phyloP scores from a whole-genome alignment of 2,797 vertebrate genomes.

The Typhlichthys eigenmanni region DNA sequence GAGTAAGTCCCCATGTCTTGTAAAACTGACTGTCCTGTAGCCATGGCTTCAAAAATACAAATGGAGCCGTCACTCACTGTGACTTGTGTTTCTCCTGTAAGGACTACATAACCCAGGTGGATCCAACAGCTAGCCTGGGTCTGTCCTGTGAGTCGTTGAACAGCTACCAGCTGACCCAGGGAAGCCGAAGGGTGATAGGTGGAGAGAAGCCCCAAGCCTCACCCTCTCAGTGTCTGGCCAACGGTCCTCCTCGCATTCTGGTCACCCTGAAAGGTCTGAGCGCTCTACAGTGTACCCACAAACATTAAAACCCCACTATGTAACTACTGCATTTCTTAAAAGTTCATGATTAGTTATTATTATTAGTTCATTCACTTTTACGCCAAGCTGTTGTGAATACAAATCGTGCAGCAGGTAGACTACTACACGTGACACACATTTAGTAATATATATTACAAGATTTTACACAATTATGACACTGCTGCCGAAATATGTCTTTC shows the following conservation, averaged over 20 bases:
- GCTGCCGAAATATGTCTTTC: too few relatives aligned
- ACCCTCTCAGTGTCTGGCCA: slow-evolving; percentile 78
- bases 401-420: too few relatives aligned
- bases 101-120: slow-evolving; percentile 92
- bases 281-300: neutral
- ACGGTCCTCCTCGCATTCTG: slow-evolving; percentile 71
- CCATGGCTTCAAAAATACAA: neutral
- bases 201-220: slow-evolving; percentile 80
- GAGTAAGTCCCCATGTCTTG: slow-evolving; percentile 71
- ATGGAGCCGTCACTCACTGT: neutral
- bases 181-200: slow-evolving; percentile 82
- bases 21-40: too few relatives aligned
- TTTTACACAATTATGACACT: too few relatives aligned
- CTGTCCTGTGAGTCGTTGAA: slow-evolving; percentile 89
- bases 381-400: too few relatives aligned
- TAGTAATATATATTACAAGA: too few relatives aligned
- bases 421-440: too few relatives aligned
- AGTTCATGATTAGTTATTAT: too few relatives aligned
- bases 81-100: slow-evolving; percentile 42
- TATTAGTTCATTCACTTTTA: too few relatives aligned
- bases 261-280: slow-evolving; percentile 89
- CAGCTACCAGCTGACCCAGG: slow-evolving; percentile 86
- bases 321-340: too few relatives aligned
- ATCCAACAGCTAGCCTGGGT: slow-evolving; percentile 89
- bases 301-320: neutral